Base-by-base conservation (phyloP, 37 sponge, comb jelly and placozoan genomes). In the Crambe crambe region DNA sequence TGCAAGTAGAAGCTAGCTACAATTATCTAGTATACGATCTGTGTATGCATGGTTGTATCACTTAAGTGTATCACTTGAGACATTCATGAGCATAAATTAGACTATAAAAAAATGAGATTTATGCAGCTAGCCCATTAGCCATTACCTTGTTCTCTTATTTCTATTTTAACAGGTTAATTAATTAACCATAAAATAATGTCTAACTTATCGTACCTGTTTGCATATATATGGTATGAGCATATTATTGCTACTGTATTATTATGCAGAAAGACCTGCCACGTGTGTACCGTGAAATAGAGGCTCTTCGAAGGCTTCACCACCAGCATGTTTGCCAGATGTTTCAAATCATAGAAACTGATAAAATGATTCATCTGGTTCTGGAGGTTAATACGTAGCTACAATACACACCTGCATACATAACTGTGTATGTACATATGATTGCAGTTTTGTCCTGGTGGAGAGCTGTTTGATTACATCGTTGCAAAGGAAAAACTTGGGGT, bases 381-480 rank as follows among this genome's bases (percentile, higher is more conserved):
- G 97, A 97, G 85, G 93, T 95, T 18, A 67, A 69, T 37, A 51
- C n/a, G n/a, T 68, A 37, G 29, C 35, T 22, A 10, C 10, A 51
- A 51, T 51, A 18, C 15, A 51, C 54, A 51, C 54, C 54, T 68
- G 8, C 37, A 36, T 34, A 36, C 8, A 68, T 68, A 27, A 68
- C 10, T 9, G 12, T 31, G 10, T 68, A 39, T 31, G 37, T 68
- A 36, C 43, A n/a, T 43, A 15, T 57, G 30, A 37, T 44, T 86
- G 35, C 79, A 95, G 96, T 88, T 84, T 44, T 94, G 92, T 60
- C 86, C 97, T 47, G 97, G 97, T 38, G 97, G 97, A 38, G 97
- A 97, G 64, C 41, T 97, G 42, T 97, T 97, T 65, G 97, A 97
- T 81, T 97, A 97, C 92, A 97, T 97, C 21, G 95, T 97, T 22